phyloP scores from a whole-genome alignment of 2,797 vertebrate species.

The Oreochromis grahami region DNA sequence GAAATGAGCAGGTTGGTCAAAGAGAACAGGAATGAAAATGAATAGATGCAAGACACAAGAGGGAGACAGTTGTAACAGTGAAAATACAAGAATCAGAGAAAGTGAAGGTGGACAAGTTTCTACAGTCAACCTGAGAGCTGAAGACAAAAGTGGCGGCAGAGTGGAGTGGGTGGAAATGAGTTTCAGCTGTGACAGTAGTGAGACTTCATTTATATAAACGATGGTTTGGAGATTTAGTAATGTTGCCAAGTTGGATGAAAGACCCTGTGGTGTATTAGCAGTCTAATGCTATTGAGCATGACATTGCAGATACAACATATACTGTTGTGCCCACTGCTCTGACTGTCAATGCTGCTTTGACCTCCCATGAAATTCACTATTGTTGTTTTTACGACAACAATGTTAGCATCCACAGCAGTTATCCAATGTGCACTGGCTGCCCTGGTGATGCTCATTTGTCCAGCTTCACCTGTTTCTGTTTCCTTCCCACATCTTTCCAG shows the following conservation, averaged over 20 bases:
- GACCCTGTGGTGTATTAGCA: neutral
- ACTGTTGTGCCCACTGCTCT: neutral
- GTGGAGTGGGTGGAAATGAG: neutral
- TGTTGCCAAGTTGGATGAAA: neutral
- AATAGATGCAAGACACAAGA: too few relatives aligned
- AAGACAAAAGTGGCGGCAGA: too few relatives aligned
- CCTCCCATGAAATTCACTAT: neutral
- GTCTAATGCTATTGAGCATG: neutral
- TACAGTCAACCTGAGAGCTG: too few relatives aligned
- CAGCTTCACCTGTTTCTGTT: neutral
- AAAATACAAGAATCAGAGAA: too few relatives aligned
- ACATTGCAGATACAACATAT: neutral
- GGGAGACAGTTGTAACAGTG: too few relatives aligned
- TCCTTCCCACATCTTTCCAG: neutral
- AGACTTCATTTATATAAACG: neutral
- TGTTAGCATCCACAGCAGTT: neutral
- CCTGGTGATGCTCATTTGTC: neutral
- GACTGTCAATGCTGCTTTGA: neutral
- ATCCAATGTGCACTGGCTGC: accelerated
- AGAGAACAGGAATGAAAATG: too few relatives aligned
- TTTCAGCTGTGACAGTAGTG: neutral
- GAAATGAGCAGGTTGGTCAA: too few relatives aligned
- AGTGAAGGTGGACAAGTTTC: too few relatives aligned
- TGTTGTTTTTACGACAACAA: accelerated
- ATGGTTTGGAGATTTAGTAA: neutral